These are phyloP conservation scores for Fopius arisanus DNA, from an alignment of 1,140 invertebrate species.

Conservation along the genomic window DNA sequence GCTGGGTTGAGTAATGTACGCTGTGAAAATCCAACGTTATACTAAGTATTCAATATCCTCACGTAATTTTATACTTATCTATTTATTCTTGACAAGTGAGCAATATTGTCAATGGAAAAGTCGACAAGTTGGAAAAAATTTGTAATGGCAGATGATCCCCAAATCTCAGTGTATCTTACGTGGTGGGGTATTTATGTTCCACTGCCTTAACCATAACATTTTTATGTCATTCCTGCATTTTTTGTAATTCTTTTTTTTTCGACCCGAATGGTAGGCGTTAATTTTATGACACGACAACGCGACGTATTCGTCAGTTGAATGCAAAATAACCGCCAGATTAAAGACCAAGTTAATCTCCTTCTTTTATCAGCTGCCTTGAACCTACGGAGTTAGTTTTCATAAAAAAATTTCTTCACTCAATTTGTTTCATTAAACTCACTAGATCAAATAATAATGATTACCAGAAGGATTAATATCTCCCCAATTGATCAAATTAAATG, in stretches of 20 bases:
- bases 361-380: neutral
- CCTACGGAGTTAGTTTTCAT: too few relatives aligned
- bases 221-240: constrained; percentile 7
- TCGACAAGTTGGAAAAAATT: neutral
- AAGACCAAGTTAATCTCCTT: neutral
- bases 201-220: neutral
- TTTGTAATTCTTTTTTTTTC: neutral
- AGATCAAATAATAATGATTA: neutral
- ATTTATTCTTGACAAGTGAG: neutral
- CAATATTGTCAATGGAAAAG: neutral
- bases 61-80: neutral
- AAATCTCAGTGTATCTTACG: neutral
- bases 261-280: constrained; percentile 22
- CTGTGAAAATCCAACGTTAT: neutral
- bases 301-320: constrained; percentile 23
- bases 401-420: neutral
- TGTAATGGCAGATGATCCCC: neutral
- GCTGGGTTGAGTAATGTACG: neutral
- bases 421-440: neutral
- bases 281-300: constrained; percentile 15
- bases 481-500: neutral
- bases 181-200: constrained; percentile 10
- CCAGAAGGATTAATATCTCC: neutral
- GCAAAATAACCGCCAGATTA: constrained; percentile 10
- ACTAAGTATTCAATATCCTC: neutral